A percentile compares a stretch with the other conserved stretches of the same genome.
phyloP scores from a whole-genome alignment of 2,113 vertebrate genomes.

The Carettochelys insculpta region DNA sequence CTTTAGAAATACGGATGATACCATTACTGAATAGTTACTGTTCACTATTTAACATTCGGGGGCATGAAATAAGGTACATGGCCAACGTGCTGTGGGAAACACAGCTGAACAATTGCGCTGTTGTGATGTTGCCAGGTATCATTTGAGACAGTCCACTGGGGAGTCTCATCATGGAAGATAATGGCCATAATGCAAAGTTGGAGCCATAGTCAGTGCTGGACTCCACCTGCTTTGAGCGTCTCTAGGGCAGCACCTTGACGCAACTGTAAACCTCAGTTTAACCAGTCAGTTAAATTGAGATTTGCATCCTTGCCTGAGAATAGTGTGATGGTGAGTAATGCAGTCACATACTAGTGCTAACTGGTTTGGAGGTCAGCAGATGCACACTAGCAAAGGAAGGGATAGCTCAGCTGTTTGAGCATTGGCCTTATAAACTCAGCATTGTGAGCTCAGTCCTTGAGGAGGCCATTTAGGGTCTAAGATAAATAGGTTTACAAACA shows the following conservation, averaged over 20 bases:
- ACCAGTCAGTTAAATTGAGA: neutral
- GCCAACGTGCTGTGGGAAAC: neutral
- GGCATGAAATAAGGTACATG: neutral
- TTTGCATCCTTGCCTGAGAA: neutral
- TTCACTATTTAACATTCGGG: neutral
- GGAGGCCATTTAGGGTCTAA: no score
- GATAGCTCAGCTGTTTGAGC: no score
- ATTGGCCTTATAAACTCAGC: no score
- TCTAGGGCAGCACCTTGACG: neutral
- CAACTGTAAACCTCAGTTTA: neutral
- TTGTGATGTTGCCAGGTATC: neutral
- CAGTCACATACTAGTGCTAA: neutral
- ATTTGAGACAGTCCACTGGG: neutral
- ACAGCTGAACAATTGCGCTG: neutral
- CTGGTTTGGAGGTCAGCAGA: neutral
- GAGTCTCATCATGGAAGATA: neutral
- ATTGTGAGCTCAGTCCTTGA: no score
- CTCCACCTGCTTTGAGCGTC: neutral
- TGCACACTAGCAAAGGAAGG: neutral
- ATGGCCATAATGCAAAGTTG: neutral
- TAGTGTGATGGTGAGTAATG: neutral
- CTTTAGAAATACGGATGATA: conserved; percentile 15
- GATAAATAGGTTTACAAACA: no score
- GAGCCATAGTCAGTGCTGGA: neutral
- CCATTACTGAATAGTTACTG: neutral